Evolutionary conservation across 2,113 vertebrate genomes (phyloP).

Genomic region (Corythaixoides concolor): DNA sequence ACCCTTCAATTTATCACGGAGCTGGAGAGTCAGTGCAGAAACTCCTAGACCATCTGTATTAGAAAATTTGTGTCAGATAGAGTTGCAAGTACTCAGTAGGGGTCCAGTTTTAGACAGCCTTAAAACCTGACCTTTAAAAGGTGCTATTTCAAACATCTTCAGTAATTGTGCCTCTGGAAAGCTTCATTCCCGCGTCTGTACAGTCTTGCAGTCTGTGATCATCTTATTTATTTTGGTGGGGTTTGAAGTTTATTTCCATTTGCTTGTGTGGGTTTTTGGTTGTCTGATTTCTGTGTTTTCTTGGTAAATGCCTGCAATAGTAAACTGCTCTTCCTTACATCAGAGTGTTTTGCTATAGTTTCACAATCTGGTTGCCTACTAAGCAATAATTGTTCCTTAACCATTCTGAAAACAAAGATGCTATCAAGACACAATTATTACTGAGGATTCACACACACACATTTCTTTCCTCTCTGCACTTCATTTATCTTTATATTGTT

Average conservation of each 20-base stretch:
- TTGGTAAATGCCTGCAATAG: not conserved
- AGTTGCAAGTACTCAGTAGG: not conserved
- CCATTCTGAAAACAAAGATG: not conserved
- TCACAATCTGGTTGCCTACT: not conserved
- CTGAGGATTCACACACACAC: not conserved
- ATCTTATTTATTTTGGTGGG: not conserved
- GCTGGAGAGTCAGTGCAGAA: not conserved
- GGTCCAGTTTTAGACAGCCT: not conserved
- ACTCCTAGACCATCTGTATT: not conserved
- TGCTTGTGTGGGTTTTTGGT: not conserved
- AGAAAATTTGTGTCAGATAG: not conserved
- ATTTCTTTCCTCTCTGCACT: not conserved
- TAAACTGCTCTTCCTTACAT: not conserved
- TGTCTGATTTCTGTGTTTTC: not conserved
- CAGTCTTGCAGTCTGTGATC: not conserved
- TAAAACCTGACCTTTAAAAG: slow-evolving; percentile 37
- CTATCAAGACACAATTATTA: not conserved
- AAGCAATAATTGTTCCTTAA: not conserved
- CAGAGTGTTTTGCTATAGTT: not conserved
- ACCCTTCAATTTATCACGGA: not conserved
- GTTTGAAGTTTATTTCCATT: not conserved
- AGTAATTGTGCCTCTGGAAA: not conserved
- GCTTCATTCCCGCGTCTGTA: not conserved
- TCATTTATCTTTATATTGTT: not conserved
- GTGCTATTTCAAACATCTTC: not conserved